Evolutionary conservation across 2,888 invertebrate genomes (phyloP).

Genomic region (Drosophila mettleri): DNA sequence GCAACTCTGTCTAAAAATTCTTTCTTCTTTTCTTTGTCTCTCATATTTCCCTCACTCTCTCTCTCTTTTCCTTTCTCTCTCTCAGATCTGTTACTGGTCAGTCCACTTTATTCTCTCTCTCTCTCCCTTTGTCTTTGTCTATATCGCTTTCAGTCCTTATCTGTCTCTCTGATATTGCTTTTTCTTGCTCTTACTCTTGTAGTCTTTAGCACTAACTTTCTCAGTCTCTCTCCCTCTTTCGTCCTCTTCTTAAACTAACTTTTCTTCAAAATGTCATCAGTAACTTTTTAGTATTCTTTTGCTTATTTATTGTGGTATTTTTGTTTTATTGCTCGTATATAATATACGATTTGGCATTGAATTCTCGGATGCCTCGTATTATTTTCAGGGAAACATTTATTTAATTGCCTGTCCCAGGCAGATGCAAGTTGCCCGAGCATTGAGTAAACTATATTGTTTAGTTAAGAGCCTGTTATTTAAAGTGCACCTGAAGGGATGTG

Average conservation of each 20-base stretch:
- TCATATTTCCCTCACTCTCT: too few relatives aligned
- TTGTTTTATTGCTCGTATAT: background rate
- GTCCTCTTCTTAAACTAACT: background rate
- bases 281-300: background rate
- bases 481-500: slow-evolving; percentile 9
- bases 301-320: background rate
- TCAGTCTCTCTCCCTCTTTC: too few relatives aligned
- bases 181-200: too few relatives aligned
- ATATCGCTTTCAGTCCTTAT: too few relatives aligned
- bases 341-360: background rate
- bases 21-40: background rate
- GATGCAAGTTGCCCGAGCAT: background rate
- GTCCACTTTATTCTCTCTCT: too few relatives aligned
- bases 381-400: slow-evolving; percentile 9
- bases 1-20: too few relatives aligned
- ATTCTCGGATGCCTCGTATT: background rate
- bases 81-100: too few relatives aligned
- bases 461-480: slow-evolving; percentile 13
- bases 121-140: background rate
- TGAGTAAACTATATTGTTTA: slow-evolving; percentile 15
- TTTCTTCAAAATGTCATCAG: too few relatives aligned
- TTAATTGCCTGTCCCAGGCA: slow-evolving; percentile 8
- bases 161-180: too few relatives aligned
- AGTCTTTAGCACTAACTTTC: too few relatives aligned
- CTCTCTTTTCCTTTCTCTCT: too few relatives aligned